Percentiles rank a stretch among this genome's conserved stretches.
Conservation (phyloP, 2,797 vertebrate genomes). For the Esox lucius region DNA sequence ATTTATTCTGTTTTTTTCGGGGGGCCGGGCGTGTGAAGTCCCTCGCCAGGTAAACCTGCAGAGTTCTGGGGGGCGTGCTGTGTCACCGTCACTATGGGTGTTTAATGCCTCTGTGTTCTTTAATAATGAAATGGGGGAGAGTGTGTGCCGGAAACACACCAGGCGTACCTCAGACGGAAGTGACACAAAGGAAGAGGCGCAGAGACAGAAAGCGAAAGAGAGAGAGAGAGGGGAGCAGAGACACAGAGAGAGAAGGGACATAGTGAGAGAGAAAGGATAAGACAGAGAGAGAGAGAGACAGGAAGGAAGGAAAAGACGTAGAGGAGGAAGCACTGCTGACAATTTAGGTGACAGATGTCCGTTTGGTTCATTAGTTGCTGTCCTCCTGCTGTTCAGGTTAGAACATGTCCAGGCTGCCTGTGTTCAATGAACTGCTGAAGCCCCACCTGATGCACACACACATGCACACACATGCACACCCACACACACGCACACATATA, state of each 20-base stretch:
- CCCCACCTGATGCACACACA: conserved; percentile 61
- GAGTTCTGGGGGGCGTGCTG: conserved; percentile 66
- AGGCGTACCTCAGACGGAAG: too few relatives aligned
- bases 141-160: too few relatives aligned
- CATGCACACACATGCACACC: conserved; percentile 4
- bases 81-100: conserved; percentile 48
- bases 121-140: too few relatives aligned
- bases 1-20: conserved; percentile 71
- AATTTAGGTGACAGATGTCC: conserved; percentile 50
- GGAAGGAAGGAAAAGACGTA: conserved; percentile 18
- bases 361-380: conserved; percentile 62
- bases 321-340: conserved; percentile 32
- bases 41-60: conserved; percentile 33
- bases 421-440: conserved; percentile 64
- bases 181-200: too few relatives aligned
- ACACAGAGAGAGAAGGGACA: not conserved
- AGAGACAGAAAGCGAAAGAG: conserved; percentile 3
- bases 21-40: conserved; percentile 20
- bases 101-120: too few relatives aligned
- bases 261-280: conserved; percentile 8
- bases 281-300: not conserved
- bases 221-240: conserved; percentile 2
- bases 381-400: conserved; percentile 60
- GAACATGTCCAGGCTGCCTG: conserved; percentile 60
- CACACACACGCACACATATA: conserved; percentile 6